Conservation (phyloP, 2,113 vertebrate species). For the Picathartes gymnocephalus region DNA sequence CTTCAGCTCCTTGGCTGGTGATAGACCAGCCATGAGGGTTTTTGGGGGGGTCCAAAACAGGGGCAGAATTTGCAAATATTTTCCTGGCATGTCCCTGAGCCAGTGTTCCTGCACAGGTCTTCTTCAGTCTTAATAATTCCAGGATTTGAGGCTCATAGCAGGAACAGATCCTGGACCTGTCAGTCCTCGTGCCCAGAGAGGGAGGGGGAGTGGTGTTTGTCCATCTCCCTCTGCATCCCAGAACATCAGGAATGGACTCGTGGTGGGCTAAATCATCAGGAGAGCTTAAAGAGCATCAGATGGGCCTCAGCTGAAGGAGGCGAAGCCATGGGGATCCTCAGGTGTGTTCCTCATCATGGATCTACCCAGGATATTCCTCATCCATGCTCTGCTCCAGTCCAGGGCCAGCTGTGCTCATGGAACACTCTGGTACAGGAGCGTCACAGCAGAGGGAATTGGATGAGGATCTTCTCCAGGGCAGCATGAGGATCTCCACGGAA, state of each 20-base stretch:
- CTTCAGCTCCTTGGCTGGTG: neutral
- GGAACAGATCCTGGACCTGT: neutral
- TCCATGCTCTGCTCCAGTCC: neutral
- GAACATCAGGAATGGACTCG: neutral
- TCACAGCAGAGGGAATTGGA: neutral
- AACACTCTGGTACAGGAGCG: neutral
- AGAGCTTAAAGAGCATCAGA: neutral
- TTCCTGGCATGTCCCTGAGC: neutral
- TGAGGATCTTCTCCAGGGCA: neutral
- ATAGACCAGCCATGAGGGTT: neutral
- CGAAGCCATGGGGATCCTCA: neutral
- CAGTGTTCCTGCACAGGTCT: neutral
- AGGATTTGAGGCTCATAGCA: accelerated
- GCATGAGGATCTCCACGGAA: neutral
- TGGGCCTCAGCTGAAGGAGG: neutral
- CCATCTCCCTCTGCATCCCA: neutral
- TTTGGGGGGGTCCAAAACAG: accelerated
- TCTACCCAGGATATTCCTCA: neutral
- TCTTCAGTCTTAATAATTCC: neutral
- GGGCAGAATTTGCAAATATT: neutral
- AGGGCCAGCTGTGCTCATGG: neutral
- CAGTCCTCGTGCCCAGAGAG: neutral
- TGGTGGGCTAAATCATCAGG: neutral
- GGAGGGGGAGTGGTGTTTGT: accelerated
- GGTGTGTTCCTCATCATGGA: neutral